Evolutionary conservation across 2,888 invertebrate species (phyloP).

Genomic region (Nowickia ferox): DNA sequence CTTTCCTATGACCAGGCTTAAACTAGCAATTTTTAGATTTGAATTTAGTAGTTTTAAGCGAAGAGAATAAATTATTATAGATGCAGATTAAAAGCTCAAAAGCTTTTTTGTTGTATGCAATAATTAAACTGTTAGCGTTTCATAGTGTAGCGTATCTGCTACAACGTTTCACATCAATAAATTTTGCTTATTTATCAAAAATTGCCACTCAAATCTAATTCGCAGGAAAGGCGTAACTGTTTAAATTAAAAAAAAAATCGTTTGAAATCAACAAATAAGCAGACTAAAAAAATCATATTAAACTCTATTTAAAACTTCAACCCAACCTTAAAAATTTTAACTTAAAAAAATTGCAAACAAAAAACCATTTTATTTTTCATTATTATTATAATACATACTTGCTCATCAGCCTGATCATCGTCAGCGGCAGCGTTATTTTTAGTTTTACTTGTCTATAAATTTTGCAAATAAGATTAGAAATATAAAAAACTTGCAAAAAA

Average conservation of each 20-base stretch:
- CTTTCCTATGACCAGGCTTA: no score
- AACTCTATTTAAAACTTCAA: constrained; percentile 42
- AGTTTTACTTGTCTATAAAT: constrained; percentile 16
- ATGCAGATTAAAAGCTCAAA: no score
- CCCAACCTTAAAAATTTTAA: constrained; percentile 53
- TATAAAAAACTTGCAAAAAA: constrained; percentile 1
- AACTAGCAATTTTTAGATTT: no score
- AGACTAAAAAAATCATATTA: constrained; percentile 28
- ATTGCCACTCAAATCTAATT: constrained; percentile 19
- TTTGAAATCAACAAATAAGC: constrained; percentile 17
- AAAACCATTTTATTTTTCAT: background rate
- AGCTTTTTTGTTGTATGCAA: background rate
- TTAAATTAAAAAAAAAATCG: constrained; percentile 23
- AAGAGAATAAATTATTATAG: no score
- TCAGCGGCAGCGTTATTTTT: background rate
- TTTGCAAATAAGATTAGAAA: constrained; percentile 67
- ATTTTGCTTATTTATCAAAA: constrained; percentile 11
- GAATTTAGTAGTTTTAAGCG: no score
- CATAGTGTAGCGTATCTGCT: background rate
- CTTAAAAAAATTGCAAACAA: background rate
- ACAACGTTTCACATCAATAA: background rate
- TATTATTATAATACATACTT: constrained; percentile 11
- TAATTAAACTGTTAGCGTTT: background rate
- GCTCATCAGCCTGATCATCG: constrained; percentile 32
- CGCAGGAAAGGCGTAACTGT: constrained; percentile 52